Conservation (phyloP, 2,888 invertebrate species). For the Calliopum simillimum region DNA sequence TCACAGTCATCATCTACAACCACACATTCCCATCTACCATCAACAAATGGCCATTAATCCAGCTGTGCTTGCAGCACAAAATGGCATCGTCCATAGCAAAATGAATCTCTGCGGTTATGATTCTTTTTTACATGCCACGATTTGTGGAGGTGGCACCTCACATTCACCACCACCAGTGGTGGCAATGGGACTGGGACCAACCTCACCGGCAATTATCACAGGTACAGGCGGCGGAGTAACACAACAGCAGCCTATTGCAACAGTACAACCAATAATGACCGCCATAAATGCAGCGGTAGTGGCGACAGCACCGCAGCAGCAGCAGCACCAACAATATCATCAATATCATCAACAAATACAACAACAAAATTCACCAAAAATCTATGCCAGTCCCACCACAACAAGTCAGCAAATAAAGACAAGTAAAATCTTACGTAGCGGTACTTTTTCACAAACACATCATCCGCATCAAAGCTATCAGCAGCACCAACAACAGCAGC, state of each 20-base stretch:
- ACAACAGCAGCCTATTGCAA: constrained; percentile 55
- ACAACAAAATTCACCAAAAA: constrained; percentile 42
- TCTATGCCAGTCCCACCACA: constrained; percentile 45
- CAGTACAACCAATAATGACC: constrained; percentile 63
- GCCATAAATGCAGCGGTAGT: constrained; percentile 30
- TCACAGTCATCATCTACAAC: constrained; percentile 55
- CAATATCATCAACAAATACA: constrained; percentile 26
- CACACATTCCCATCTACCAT: constrained; percentile 72
- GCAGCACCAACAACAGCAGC: constrained; percentile 48
- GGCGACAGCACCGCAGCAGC: constrained; percentile 1
- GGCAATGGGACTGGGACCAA: constrained; percentile 26
- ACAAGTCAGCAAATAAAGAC: constrained; percentile 51
- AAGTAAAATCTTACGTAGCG: constrained; percentile 50
- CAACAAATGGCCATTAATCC: constrained; percentile 74
- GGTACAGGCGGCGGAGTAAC: constrained; percentile 13
- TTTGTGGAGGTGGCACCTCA: constrained; percentile 67
- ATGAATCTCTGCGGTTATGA: constrained; percentile 71
- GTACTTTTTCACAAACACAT: constrained; percentile 42
- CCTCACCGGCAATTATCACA: constrained; percentile 33
- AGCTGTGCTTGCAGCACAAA: constrained; percentile 68
- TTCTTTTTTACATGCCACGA: constrained; percentile 74
- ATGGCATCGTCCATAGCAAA: constrained; percentile 55
- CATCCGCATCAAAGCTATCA: constrained; percentile 34
- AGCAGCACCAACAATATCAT: constrained; percentile 48
- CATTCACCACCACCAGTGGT: constrained; percentile 57